These are phyloP conservation scores for Heliconius sara DNA, from an alignment of 2,888 invertebrate genomes.

Conservation along the genomic window DNA sequence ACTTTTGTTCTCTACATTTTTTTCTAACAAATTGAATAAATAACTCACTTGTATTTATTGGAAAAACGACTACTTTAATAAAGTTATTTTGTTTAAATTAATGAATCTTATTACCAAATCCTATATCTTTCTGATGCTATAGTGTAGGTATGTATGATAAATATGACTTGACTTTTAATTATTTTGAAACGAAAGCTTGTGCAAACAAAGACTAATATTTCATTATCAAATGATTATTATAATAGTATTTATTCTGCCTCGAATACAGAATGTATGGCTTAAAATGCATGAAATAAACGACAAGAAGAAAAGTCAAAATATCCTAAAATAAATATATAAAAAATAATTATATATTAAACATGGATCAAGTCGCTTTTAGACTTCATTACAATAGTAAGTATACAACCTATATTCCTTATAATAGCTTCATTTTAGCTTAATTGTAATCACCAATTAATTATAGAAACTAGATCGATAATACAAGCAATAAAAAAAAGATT, in stretches of 20 bases:
- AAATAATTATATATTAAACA: background rate
- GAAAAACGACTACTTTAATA: background rate
- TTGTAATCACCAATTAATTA: conserved; percentile 15
- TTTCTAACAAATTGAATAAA: background rate
- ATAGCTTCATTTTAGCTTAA: conserved; percentile 6
- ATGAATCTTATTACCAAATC: too few relatives aligned
- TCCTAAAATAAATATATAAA: background rate
- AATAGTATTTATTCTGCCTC: too few relatives aligned
- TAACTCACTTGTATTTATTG: background rate
- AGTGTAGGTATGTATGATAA: too few relatives aligned
- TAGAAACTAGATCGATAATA: conserved; percentile 19
- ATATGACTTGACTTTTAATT: too few relatives aligned
- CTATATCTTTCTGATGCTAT: too few relatives aligned
- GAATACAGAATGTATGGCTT: too few relatives aligned
- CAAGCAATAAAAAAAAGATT: conserved; percentile 16
- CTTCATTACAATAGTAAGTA: background rate
- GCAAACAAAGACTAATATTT: too few relatives aligned
- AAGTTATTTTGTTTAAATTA: background rate
- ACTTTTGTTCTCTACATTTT: background rate
- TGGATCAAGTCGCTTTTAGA: background rate
- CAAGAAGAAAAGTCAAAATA: too few relatives aligned
- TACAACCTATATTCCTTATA: background rate
- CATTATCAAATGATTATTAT: too few relatives aligned
- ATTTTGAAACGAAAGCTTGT: too few relatives aligned
- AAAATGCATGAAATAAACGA: background rate